phyloP scores from a whole-genome alignment of 2,888 invertebrate species.

The Autographa pulchrina region DNA sequence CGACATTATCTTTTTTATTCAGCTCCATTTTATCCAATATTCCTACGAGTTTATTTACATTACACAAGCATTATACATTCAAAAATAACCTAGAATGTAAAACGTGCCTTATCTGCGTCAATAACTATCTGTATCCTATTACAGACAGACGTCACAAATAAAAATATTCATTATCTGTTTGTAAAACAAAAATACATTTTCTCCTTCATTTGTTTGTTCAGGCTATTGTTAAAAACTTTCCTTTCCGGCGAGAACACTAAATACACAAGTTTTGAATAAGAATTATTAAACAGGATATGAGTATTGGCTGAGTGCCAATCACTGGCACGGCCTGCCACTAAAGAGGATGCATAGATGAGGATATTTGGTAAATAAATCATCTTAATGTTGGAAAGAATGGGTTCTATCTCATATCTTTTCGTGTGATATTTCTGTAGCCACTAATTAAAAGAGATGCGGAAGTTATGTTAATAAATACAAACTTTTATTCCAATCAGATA shows the following conservation, averaged over 20 bases:
- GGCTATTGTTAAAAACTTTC: conserved; percentile 52
- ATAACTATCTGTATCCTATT: conserved; percentile 27
- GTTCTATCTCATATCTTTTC: conserved; percentile 32
- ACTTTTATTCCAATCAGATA: not conserved
- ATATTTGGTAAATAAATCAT: conserved; percentile 57
- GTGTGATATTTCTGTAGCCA: not conserved
- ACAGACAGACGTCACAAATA: conserved; percentile 24
- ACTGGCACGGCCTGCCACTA: conserved; percentile 22
- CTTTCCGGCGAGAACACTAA: conserved; percentile 47
- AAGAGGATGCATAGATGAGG: conserved; percentile 43
- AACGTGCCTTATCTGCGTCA: conserved; percentile 27
- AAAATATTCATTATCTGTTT: conserved; percentile 30
- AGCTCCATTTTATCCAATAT: too few species aligned
- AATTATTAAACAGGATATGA: conserved; percentile 55
- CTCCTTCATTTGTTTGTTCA: conserved; percentile 45
- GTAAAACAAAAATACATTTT: conserved; percentile 25
- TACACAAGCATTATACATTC: conserved; percentile 26
- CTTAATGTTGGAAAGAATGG: conserved; percentile 49
- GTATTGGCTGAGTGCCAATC: conserved; percentile 53
- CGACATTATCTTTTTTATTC: too few species aligned
- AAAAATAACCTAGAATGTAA: conserved; percentile 15
- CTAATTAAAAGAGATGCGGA: conserved; percentile 1
- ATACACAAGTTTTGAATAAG: conserved; percentile 58
- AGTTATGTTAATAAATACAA: not conserved
- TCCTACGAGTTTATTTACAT: not conserved